Evolutionary conservation across 1,140 invertebrate species (phyloP), one percentile per base, ranked within the genome.

Genomic region (Lucilia cuprina): DNA sequence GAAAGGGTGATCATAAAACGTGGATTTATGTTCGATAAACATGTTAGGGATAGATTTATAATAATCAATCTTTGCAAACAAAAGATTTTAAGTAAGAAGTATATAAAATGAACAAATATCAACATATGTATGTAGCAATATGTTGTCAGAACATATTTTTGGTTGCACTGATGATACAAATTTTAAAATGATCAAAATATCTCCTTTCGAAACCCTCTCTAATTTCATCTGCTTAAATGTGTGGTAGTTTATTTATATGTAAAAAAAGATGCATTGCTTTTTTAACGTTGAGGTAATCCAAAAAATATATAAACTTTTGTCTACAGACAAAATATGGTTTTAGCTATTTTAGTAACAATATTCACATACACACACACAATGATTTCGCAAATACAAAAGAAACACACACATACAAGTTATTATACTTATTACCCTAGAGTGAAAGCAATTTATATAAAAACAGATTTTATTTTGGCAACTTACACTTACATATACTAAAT

Each of bases 391-490:
- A 17, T n/a, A 17, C 14, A 60, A 60, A 17, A 60, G 55, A 17
- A 60, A 60, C 55, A 60, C 7, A n/a, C 55, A 60, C 14, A 17
- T 14, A 60, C 55, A n/a, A 14, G 7, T n/a, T 60, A 60, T 41
- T 19, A 41, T 78, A 78, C 75, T 35, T 41, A 78, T 78, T 78
- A 78, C 41, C 75, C 75, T 47, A 30, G 17, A 47, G 75, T 78
- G 35, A 25, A 78, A 78, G 41, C 75, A 47, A 14, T 78, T 78
- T 78, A 78, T 78, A 47, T 12, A 41, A 41, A 78, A 78, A 78
- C 34, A 78, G 75, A 78, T 78, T 78, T 78, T 78, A 60, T 60
- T 78, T 41, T 41, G 75, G 34, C 75, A 78, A 78, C 75, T 47
- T n/a, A 78, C 2, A 75, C 25, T 34, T 30, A 14, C 70, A 21